phyloP scores from a whole-genome alignment of 2,113 vertebrate species.

The Coryphaenoides rupestris region DNA sequence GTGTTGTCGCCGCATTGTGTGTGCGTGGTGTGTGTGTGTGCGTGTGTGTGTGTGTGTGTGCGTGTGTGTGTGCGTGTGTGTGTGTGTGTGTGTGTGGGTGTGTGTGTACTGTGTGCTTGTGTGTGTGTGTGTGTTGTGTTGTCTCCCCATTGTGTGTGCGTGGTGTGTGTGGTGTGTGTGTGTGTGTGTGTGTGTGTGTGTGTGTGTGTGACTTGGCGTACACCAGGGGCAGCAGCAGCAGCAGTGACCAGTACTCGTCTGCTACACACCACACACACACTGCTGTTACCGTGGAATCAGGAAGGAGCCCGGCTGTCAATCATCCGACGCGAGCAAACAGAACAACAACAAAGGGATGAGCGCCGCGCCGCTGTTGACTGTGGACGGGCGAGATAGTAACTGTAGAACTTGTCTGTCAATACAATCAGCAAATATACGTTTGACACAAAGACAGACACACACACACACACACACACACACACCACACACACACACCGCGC shows the following conservation, averaged over 20 bases:
- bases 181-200: constrained; percentile 7
- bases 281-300: constrained; percentile 14
- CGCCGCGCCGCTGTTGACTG: too few species aligned
- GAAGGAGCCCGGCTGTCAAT: constrained; percentile 41
- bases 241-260: too few species aligned
- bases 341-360: constrained; percentile 15
- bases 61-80: background rate
- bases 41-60: constrained; percentile 21
- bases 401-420: too few species aligned
- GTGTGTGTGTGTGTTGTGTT: background rate
- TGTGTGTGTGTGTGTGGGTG: too few species aligned
- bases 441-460: too few species aligned
- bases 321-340: background rate
- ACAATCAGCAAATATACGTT: constrained; percentile 8
- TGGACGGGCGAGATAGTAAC: too few species aligned
- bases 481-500: too few species aligned
- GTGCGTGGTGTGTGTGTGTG: constrained; percentile 2
- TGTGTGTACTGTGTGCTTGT: background rate
- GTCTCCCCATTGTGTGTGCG: too few species aligned
- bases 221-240: constrained; percentile 14
- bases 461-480: too few species aligned
- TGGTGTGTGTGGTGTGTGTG: background rate
- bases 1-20: too few species aligned
- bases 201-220: too few species aligned
- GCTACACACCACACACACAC: too few species aligned